Evolutionary conservation across 2,113 vertebrate genomes (phyloP), one percentile per base, ranked within the genome.

Genomic region (Zosterops japonicus): DNA sequence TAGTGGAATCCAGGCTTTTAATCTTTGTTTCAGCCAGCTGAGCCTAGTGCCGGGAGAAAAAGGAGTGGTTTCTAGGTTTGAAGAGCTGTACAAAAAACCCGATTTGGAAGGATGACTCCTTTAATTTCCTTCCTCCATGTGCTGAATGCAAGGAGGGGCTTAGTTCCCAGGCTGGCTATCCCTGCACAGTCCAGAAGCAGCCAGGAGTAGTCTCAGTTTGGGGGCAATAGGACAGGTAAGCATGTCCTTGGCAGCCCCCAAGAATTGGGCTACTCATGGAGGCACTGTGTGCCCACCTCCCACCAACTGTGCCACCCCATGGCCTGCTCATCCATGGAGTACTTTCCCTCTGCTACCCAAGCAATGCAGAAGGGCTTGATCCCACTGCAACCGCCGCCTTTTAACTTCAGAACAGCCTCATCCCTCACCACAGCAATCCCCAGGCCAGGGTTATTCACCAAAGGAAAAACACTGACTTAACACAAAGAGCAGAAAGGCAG

Each of bases 1-100:
- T 50, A 60, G 41, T 61, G 36, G 23, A 70, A 78, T 50, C 47
- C 46, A 60, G 23, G 39, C 41, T 84, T 92, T 94, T 87, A 77
- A 79, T 78, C 72, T 95, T 70, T 61, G n/a, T 70, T 95, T 91
- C 78, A 91, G 70, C 60, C 70, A 92, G 57, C 61, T 36, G 44
- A 93, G 56, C 19, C 74, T 75, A 70, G 33, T 6, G 35, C 33
- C 64, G 55, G 47, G 52, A 84, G 39, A 83, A 84, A 75, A 76
- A 77, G 12, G 42, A 76, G 24, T 6, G 0, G 33, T 80, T 92
- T 44, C 63, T 64, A 64, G 17, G 28, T 83, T 53, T 78, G 56
- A 77, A 74, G 35, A 80, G 53, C 50, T 81, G 36, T 74, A 27
- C 64, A 61, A 60, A 94, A 86, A 90, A 12, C 53, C 36, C 63